Conservation (phyloP, 2,113 vertebrate genomes). For the Phrynosoma blainvillii region DNA sequence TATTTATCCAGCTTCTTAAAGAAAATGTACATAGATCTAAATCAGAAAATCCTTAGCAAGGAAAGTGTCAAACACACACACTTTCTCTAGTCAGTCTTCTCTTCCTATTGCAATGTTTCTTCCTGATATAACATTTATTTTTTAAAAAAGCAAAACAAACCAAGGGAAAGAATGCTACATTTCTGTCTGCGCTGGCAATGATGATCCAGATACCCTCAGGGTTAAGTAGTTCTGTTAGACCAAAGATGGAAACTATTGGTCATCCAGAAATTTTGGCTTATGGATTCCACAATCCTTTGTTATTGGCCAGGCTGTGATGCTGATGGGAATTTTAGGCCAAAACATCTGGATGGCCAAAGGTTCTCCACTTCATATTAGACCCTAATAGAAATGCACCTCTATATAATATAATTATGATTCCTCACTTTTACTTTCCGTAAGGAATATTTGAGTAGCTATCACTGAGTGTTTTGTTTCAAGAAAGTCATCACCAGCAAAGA, state of each 20-base stretch:
- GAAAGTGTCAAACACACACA: too few relatives aligned
- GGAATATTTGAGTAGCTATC: background rate
- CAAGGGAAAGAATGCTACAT: background rate
- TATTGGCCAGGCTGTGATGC: too few relatives aligned
- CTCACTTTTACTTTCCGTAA: background rate
- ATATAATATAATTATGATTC: background rate
- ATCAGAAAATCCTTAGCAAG: too few relatives aligned
- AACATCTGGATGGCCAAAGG: too few relatives aligned
- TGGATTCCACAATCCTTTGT: too few relatives aligned
- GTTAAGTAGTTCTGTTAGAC: too few relatives aligned
- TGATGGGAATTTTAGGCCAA: too few relatives aligned
- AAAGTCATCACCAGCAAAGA: background rate
- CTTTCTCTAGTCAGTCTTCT: background rate
- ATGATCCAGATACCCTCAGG: background rate
- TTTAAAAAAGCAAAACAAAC: background rate
- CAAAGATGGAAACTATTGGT: too few relatives aligned
- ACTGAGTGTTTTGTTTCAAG: background rate
- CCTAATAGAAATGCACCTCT: background rate
- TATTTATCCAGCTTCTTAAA: too few relatives aligned
- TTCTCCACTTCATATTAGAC: too few relatives aligned
- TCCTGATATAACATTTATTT: background rate
- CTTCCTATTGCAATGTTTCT: background rate
- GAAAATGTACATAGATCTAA: too few relatives aligned
- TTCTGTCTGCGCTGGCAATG: background rate
- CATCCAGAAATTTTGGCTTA: too few relatives aligned